Conservation (phyloP, 2,113 vertebrate genomes). For the Lampris megalopsis region DNA sequence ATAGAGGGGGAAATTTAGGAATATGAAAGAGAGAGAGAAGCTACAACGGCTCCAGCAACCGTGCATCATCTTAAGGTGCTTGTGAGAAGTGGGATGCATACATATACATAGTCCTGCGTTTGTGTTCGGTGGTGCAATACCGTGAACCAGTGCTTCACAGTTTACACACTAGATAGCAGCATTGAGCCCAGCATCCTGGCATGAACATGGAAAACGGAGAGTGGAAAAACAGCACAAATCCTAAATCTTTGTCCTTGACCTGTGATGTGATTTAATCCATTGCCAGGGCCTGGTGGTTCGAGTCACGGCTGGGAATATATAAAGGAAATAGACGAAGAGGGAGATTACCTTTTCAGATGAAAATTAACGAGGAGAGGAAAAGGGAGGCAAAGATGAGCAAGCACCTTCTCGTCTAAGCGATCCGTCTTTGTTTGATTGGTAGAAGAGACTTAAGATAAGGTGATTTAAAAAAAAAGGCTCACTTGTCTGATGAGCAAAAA, state of each 20-base stretch:
- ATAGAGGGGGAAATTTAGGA: rapidly evolving
- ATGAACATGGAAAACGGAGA: neutral
- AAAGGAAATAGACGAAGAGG: neutral
- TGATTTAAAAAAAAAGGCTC: neutral
- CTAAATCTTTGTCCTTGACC: neutral
- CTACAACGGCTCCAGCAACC: neutral
- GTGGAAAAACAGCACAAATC: neutral
- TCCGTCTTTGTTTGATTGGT: neutral
- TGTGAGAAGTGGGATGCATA: rapidly evolving
- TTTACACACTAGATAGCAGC: conserved; percentile 42
- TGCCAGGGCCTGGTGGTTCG: conserved; percentile 7
- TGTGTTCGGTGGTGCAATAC: neutral
- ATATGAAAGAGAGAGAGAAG: neutral
- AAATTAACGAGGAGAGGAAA: neutral
- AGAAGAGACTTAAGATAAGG: neutral
- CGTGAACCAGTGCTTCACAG: conserved; percentile 20
- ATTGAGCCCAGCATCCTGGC: conserved; percentile 8
- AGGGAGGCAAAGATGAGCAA: neutral
- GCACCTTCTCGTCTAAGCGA: neutral
- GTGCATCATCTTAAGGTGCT: rapidly evolving
- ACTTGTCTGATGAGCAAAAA: conserved; percentile 1
- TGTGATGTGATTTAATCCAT: neutral
- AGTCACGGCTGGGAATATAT: neutral
- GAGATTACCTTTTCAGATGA: neutral
- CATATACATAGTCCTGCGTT: neutral